A percentile compares a stretch with the other conserved stretches of the same genome.
Evolutionary conservation across 2,888 invertebrate genomes (phyloP).

Genomic region (Aelia acuminata): DNA sequence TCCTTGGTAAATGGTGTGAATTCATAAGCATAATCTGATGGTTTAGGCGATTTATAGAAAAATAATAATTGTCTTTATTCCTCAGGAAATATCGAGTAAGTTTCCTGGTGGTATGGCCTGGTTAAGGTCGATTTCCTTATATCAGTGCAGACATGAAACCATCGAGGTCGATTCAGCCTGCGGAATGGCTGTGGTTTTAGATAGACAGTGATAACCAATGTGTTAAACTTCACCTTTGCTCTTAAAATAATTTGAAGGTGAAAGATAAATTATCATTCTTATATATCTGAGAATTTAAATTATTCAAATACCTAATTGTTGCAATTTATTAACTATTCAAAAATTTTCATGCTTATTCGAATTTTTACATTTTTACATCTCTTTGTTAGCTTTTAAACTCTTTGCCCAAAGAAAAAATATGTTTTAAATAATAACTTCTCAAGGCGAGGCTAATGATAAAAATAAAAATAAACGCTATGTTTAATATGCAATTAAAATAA

Average conservation of each 20-base stretch:
- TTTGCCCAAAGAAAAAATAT: too few relatives aligned
- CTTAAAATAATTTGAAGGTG: neutral
- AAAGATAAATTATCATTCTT: neutral
- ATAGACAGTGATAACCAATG: neutral
- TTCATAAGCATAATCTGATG: too few relatives aligned
- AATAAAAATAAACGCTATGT: too few relatives aligned
- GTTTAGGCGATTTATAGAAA: too few relatives aligned
- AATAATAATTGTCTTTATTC: neutral
- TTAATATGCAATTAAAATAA: too few relatives aligned
- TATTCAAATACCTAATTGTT: neutral
- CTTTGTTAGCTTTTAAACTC: too few relatives aligned
- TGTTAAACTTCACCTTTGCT: neutral
- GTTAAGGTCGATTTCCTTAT: constrained; percentile 34
- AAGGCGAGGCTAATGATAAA: too few relatives aligned
- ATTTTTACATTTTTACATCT: too few relatives aligned
- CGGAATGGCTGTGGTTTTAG: neutral
- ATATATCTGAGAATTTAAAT: neutral
- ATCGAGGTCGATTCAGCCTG: constrained; percentile 3
- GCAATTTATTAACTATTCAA: too few relatives aligned
- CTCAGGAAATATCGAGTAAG: neutral
- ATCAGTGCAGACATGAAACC: neutral
- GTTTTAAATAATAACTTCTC: too few relatives aligned
- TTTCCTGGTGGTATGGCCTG: neutral
- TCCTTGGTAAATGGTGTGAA: too few relatives aligned
- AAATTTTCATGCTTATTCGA: too few relatives aligned